Percentiles rank a stretch among this genome's conserved stretches.
Conservation (phyloP, 2,113 vertebrate genomes). For the Epinephelus moara region DNA sequence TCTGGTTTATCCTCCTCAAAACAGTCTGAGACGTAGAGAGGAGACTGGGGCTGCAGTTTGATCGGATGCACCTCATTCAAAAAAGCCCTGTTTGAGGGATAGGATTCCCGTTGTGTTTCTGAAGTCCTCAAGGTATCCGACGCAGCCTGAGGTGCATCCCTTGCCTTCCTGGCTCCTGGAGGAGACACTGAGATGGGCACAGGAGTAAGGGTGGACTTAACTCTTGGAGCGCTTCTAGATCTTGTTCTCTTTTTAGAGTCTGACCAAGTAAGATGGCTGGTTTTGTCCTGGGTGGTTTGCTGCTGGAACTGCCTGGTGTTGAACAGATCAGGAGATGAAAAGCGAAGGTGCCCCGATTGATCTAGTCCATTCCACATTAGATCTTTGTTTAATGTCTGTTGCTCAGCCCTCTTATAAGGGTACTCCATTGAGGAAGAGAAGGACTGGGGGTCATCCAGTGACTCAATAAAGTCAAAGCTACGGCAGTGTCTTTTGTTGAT, state of each 20-base stretch:
- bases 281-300: slow-evolving; percentile 69
- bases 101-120: slow-evolving; percentile 82
- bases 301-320: slow-evolving; percentile 77
- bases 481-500: slow-evolving; percentile 98
- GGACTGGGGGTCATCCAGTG: slow-evolving; percentile 89
- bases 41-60: slow-evolving; percentile 94
- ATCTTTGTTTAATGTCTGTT: slow-evolving; percentile 78
- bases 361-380: slow-evolving; percentile 82
- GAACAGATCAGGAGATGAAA: slow-evolving; percentile 83
- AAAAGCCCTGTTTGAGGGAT: slow-evolving; percentile 84
- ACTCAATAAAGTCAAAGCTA: slow-evolving; percentile 96
- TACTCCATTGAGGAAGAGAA: slow-evolving; percentile 85
- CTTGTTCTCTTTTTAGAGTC: slow-evolving; percentile 88
- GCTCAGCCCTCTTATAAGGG: slow-evolving; percentile 77
- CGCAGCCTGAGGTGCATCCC: slow-evolving; percentile 79
- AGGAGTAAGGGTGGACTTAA: slow-evolving; percentile 87
- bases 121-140: slow-evolving; percentile 79
- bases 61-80: slow-evolving; percentile 96
- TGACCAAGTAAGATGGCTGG: slow-evolving; percentile 75
- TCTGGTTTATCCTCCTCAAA: slow-evolving; percentile 83
- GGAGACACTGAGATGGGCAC: slow-evolving; percentile 88
- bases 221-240: slow-evolving; percentile 91
- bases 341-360: slow-evolving; percentile 83
- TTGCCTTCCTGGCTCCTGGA: slow-evolving; percentile 79
- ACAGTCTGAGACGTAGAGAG: slow-evolving; percentile 90